phyloP scores from a whole-genome alignment of 2,113 vertebrate species.

The Entelurus aequoreus region DNA sequence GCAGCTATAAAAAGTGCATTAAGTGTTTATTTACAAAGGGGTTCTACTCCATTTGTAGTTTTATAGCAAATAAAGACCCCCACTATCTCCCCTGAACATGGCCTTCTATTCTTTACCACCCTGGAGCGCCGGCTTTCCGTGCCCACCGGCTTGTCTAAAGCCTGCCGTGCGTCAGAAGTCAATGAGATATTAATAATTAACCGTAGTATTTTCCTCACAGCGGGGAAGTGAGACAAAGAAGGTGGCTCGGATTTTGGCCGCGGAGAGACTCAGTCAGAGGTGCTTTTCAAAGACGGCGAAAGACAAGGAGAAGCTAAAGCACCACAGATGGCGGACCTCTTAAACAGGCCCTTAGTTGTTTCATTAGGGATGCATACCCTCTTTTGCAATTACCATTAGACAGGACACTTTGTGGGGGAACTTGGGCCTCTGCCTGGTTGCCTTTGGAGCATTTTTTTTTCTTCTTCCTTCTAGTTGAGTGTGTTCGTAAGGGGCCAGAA shows the following conservation, averaged over 20 bases:
- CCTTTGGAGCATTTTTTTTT: slow-evolving; percentile 15
- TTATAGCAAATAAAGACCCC: slow-evolving; percentile 12
- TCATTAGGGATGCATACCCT: slow-evolving; percentile 48
- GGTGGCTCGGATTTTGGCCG: slow-evolving; percentile 18
- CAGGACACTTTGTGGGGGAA: slow-evolving; percentile 40
- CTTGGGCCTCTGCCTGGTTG: slow-evolving; percentile 38
- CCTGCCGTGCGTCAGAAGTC: slow-evolving; percentile 48
- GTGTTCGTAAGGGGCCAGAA: slow-evolving; percentile 19
- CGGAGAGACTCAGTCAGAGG: slow-evolving; percentile 28
- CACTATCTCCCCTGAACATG: slow-evolving; percentile 15
- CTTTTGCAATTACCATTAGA: slow-evolving; percentile 48
- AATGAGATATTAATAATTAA: slow-evolving; percentile 68
- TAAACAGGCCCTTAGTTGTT: slow-evolving; percentile 44
- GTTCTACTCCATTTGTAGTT: neutral
- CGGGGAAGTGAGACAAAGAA: slow-evolving; percentile 50
- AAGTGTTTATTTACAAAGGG: neutral
- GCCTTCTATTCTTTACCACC: slow-evolving; percentile 36
- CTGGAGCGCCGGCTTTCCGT: slow-evolving; percentile 43
- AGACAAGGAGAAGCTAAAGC: slow-evolving; percentile 37
- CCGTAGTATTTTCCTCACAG: slow-evolving; percentile 35
- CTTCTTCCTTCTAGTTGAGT: slow-evolving; percentile 1
- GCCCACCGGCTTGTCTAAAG: slow-evolving; percentile 36
- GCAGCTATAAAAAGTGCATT: no score
- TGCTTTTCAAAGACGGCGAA: slow-evolving; percentile 47
- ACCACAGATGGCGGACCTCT: slow-evolving; percentile 59